Evolutionary conservation across 2,888 invertebrate genomes (phyloP).

Genomic region (Dynastes grantii): DNA sequence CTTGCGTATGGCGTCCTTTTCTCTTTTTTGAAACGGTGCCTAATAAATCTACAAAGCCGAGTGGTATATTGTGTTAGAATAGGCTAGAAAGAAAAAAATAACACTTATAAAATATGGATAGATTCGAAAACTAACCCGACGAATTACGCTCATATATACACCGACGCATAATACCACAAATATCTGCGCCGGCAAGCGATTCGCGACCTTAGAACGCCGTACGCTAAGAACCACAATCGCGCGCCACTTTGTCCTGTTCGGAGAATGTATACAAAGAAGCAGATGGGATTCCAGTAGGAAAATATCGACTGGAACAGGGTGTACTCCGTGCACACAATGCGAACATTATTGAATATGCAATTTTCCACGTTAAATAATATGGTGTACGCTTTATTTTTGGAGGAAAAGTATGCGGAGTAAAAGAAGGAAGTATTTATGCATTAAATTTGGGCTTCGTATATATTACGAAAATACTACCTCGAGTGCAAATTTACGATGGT

Average conservation of each 20-base stretch:
- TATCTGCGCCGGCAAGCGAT: conserved; percentile 33
- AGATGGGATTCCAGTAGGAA: conserved; percentile 64
- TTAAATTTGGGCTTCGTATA: no score
- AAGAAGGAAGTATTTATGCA: no score
- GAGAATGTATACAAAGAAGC: conserved; percentile 59
- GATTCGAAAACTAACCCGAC: conserved; percentile 51
- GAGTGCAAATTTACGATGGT: no score
- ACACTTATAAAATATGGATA: conserved; percentile 49
- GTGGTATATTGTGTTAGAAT: background rate
- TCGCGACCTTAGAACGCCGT: no score
- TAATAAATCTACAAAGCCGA: background rate
- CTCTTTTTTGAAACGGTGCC: no score
- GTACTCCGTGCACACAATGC: conserved; percentile 50
- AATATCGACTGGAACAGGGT: conserved; percentile 60
- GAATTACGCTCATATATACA: conserved; percentile 56
- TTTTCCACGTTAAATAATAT: conserved; percentile 47
- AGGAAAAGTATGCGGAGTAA: no score
- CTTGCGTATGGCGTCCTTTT: no score
- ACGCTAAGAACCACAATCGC: conserved; percentile 34
- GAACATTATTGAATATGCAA: conserved; percentile 50
- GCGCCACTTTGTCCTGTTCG: conserved; percentile 56
- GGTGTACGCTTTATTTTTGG: conserved; percentile 33
- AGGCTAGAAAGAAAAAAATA: no score
- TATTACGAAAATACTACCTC: no score
- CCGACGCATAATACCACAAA: conserved; percentile 57